Evolutionary conservation across 1,140 invertebrate species (phyloP).

Genomic region (Caenorhabditis inopinata): DNA sequence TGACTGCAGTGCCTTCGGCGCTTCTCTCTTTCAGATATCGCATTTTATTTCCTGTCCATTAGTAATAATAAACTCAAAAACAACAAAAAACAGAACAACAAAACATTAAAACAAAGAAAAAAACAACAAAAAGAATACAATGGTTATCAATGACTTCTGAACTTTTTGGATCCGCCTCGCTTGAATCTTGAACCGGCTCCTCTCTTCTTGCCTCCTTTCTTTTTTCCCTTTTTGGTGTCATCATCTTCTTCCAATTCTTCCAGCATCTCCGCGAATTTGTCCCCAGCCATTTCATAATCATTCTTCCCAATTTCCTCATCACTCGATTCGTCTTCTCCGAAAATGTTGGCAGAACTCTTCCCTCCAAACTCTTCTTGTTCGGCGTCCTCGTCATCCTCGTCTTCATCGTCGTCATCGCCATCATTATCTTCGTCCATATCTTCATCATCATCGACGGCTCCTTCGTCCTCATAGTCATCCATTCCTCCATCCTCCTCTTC

Average conservation of each 20-base stretch:
- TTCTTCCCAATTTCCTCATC: not conserved
- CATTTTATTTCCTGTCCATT: too few relatives aligned
- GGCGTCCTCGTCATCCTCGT: not conserved
- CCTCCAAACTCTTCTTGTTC: not conserved
- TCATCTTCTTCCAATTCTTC: constrained; percentile 5
- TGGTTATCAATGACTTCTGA: not conserved
- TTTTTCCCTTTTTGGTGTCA: not conserved
- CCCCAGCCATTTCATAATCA: constrained; percentile 19
- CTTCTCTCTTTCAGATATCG: too few relatives aligned
- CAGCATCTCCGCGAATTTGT: not conserved
- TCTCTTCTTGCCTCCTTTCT: constrained; percentile 9
- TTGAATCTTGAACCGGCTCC: not conserved
- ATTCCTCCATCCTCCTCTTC: constrained; percentile 35
- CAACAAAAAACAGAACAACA: not conserved
- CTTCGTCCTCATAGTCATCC: constrained; percentile 39
- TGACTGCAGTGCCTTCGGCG: too few relatives aligned
- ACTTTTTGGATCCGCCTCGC: constrained; percentile 7
- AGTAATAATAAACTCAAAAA: not conserved
- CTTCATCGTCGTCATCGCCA: not conserved
- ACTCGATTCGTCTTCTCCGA: not conserved
- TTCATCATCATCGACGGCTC: not conserved
- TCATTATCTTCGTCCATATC: constrained; percentile 9
- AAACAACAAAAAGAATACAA: not conserved
- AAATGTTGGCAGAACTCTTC: constrained; percentile 1
- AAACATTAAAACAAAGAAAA: not conserved